Evolutionary conservation across 2,113 vertebrate genomes (phyloP), one percentile per base, ranked within the genome.

Genomic region (Hippolais icterina): DNA sequence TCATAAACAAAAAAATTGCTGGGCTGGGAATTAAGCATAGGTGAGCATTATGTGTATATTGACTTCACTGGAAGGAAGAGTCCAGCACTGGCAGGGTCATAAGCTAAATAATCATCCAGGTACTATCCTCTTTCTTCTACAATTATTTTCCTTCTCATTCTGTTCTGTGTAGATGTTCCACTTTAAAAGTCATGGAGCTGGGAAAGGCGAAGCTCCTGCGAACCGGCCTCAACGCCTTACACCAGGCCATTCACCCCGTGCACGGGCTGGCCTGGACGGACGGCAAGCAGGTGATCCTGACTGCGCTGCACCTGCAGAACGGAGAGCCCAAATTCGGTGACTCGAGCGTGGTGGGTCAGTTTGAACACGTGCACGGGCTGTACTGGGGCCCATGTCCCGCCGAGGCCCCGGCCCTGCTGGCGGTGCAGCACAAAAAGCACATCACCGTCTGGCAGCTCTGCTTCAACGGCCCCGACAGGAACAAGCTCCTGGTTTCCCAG

Each of bases 211-310:
- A 99, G 97, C 98, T 99, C 11, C 97, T 98, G 79, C 98, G 98
- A 75, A 98, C 98, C 1, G 99, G 99, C 72, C 96, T 99, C 89
- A 99, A 99, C 87, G 98, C 98, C 33, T 95, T 99, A 0, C 97
- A 98, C 90, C 99, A 99, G 93, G 99, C 99, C 46, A 98, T 99
- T 77, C 99, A 99, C 96, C 98, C 99, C 0, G 94, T 99, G 91
- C 98, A 99, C 1, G 99, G 99, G 6, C 98, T 99, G 49, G 99
- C 99, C 17, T 99, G 99, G 99, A 99, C 99, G 2, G 99, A 99
- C 7, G 99, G 99, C 39, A 99, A 98, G 42, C 99, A 99, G 95
- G 98, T 99, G 87, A 98, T 98, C 60, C 97, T 99, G 24, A 99
- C 99, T 0, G 66, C 98, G 1, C 93, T 99, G 68, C 98, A 92